These are phyloP conservation scores for Holothuria scabra DNA, from an alignment of 53 echinoderm and acorn worm genomes.

Conservation along the genomic window DNA sequence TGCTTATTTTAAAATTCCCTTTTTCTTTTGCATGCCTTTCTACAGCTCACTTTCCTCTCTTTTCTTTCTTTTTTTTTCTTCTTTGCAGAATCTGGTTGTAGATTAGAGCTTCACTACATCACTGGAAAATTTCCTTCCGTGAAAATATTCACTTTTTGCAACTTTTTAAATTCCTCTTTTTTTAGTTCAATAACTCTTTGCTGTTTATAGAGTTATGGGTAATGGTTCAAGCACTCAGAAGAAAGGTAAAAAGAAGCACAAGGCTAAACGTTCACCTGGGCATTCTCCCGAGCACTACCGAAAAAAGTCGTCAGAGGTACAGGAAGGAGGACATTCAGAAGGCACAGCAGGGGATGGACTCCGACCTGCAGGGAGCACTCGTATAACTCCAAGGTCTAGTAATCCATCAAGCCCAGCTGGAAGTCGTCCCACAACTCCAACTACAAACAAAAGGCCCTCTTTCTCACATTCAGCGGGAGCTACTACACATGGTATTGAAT, in stretches of 20 bases:
- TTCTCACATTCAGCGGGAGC: background rate
- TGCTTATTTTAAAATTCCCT: too few species aligned
- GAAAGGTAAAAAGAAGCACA: background rate
- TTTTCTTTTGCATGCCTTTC: too few species aligned
- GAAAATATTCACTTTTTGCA: too few species aligned
- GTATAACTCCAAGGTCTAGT: background rate
- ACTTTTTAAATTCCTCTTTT: too few species aligned
- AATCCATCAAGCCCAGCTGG: background rate
- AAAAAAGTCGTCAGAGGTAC: background rate
- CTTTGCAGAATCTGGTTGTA: too few species aligned
- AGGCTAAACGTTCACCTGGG: background rate
- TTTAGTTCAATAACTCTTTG: too few species aligned
- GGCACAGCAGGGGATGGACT: background rate
- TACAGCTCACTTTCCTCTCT: too few species aligned
- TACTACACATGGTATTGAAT: conserved; percentile 19
- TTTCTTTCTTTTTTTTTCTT: too few species aligned
- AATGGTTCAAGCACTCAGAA: conserved; percentile 34
- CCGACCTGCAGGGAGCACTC: background rate
- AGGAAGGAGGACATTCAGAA: background rate
- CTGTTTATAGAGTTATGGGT: conserved; percentile 1
- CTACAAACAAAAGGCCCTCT: background rate
- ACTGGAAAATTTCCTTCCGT: too few species aligned
- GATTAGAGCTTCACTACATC: too few species aligned
- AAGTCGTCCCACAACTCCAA: background rate
- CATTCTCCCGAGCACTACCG: conserved; percentile 1